Percentiles rank a stretch among this genome's conserved stretches.
Conservation (phyloP, 2,888 invertebrate species). For the Scaeva pyrastri region DNA sequence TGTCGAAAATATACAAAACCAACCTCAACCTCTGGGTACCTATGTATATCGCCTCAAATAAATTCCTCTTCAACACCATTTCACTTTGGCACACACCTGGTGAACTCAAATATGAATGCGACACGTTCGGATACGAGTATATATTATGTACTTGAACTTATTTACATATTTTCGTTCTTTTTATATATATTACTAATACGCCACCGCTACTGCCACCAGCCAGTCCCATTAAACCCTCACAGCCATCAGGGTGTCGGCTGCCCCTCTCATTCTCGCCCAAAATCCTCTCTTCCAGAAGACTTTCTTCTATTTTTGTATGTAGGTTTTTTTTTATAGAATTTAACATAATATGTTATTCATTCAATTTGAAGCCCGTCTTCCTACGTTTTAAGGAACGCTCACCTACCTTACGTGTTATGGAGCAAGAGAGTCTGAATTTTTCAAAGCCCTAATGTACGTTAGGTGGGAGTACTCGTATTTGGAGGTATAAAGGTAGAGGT, state of each 20-base stretch:
- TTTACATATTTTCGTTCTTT: constrained; percentile 63
- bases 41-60: constrained; percentile 30
- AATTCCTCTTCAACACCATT: constrained; percentile 68
- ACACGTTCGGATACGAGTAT: constrained; percentile 61
- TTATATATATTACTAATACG: not conserved
- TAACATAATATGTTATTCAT: constrained; percentile 66
- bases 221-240: not conserved
- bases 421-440: constrained; percentile 6
- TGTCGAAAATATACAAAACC: not conserved
- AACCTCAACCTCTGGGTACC: not conserved
- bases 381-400: not conserved
- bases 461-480: too few relatives aligned
- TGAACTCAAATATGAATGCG: constrained; percentile 68
- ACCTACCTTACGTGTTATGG: not conserved
- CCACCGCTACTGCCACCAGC: too few relatives aligned
- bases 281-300: not conserved
- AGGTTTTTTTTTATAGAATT: constrained; percentile 18
- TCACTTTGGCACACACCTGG: constrained; percentile 57
- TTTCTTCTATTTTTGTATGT: constrained; percentile 33
- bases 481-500: not conserved
- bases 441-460: not conserved
- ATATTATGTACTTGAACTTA: constrained; percentile 70
- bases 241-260: not conserved
- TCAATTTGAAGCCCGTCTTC: constrained; percentile 44
- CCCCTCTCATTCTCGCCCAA: not conserved